These are phyloP conservation scores for Nysson spinosus DNA, from an alignment of 2,888 invertebrate genomes.

Conservation along the genomic window DNA sequence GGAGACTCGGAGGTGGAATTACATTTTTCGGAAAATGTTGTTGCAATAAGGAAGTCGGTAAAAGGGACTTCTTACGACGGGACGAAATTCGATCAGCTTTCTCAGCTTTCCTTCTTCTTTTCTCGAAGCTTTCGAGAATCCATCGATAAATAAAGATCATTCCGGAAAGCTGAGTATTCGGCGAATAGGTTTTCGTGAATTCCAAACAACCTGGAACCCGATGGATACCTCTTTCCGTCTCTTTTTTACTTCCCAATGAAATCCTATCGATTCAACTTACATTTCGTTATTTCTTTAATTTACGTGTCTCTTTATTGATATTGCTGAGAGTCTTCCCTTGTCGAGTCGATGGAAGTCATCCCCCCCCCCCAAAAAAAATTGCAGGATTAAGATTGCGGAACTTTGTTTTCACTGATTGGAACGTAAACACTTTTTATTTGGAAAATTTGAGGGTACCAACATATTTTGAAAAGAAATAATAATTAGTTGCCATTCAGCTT, in stretches of 20 bases:
- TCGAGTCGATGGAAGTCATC: no score
- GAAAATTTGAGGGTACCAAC: no score
- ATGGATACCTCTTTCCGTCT: not conserved
- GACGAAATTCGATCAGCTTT: constrained; percentile 14
- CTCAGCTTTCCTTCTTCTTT: not conserved
- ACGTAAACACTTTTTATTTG: no score
- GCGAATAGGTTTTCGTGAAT: constrained; percentile 2
- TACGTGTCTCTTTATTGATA: not conserved
- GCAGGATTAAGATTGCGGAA: no score
- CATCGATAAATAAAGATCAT: constrained; percentile 30
- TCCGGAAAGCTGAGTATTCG: not conserved
- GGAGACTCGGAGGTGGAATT: not conserved
- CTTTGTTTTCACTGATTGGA: no score
- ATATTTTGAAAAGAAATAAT: no score
- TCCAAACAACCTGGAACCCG: constrained; percentile 1
- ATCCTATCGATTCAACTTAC: not conserved
- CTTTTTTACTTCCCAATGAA: no score
- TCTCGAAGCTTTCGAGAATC: constrained; percentile 15
- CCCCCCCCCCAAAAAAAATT: no score
- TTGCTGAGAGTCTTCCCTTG: no score
- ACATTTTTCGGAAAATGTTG: constrained; percentile 5
- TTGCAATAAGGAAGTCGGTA: not conserved
- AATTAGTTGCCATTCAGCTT: no score
- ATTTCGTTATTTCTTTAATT: not conserved
- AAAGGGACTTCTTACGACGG: not conserved